Conservation (phyloP, 1,140 invertebrate species). For the Dreissena polymorpha region DNA sequence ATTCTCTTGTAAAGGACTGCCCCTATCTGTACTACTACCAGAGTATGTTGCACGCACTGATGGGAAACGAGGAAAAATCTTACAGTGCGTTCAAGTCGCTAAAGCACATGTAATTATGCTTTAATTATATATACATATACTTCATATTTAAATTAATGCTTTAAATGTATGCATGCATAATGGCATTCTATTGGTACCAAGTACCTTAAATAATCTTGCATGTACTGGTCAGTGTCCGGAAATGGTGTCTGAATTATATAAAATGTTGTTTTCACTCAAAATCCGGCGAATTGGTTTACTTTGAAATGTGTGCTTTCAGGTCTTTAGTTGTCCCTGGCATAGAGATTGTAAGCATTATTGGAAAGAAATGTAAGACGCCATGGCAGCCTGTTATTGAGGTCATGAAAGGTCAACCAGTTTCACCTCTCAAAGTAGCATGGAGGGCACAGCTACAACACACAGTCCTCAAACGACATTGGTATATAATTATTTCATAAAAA, state of each 20-base stretch:
- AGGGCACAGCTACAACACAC: conserved; percentile 26
- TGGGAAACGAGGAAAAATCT: conserved; percentile 6
- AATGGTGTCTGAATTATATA: too few relatives aligned
- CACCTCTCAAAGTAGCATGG: conserved; percentile 36
- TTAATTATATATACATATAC: background rate
- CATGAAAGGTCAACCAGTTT: conserved; percentile 19
- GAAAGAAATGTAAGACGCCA: conserved; percentile 14
- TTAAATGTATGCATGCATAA: background rate
- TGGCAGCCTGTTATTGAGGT: conserved; percentile 50
- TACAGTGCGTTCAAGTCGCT: background rate
- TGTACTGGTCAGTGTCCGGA: too few relatives aligned
- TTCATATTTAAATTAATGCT: background rate
- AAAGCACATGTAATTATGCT: conserved; percentile 16
- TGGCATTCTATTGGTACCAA: too few relatives aligned
- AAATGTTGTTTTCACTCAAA: too few relatives aligned
- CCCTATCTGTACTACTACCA: conserved; percentile 16
- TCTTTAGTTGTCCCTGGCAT: background rate
- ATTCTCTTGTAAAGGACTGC: background rate
- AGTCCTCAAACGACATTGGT: background rate
- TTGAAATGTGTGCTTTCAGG: background rate
- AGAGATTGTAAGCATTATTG: conserved; percentile 10
- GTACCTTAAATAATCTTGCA: too few relatives aligned
- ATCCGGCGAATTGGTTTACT: too few relatives aligned
- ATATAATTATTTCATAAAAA: too few relatives aligned
- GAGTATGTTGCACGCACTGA: conserved; percentile 23